phyloP scores from a whole-genome alignment of 2,888 invertebrate species.

The Machimus rusticus region DNA sequence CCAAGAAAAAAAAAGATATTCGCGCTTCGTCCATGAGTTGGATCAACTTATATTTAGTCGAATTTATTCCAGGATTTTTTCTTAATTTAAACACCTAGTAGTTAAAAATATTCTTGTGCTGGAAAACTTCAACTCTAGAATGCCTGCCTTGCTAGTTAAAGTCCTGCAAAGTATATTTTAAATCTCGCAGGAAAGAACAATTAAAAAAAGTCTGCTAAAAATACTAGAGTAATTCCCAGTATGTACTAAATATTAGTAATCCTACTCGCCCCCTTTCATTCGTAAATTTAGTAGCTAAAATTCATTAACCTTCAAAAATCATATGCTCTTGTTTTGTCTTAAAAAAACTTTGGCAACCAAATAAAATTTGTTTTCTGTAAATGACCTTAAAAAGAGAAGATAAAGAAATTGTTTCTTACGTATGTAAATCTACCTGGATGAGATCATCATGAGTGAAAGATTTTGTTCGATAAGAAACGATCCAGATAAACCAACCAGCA shows the following conservation, averaged over 20 bases:
- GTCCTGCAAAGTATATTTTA: no score
- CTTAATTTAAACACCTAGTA: neutral
- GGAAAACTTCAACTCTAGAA: neutral
- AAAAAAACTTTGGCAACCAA: neutral
- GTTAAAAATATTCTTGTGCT: neutral
- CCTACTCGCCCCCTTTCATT: neutral
- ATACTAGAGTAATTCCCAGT: neutral
- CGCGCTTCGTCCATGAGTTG: neutral
- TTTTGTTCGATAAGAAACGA: neutral
- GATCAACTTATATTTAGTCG: neutral
- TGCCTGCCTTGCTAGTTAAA: no score
- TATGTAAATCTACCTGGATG: neutral
- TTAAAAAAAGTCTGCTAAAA: neutral
- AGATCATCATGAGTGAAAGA: neutral
- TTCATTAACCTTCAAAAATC: neutral
- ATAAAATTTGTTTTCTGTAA: neutral
- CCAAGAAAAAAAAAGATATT: neutral
- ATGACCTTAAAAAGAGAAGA: neutral
- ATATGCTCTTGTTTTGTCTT: neutral
- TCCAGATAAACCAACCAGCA: neutral
- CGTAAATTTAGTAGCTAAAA: neutral
- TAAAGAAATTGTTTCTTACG: neutral
- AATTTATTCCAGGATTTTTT: neutral
- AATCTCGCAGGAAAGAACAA: neutral
- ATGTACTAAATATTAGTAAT: neutral